Conservation (phyloP, 1,140 invertebrate genomes). For the Solen grandis region DNA sequence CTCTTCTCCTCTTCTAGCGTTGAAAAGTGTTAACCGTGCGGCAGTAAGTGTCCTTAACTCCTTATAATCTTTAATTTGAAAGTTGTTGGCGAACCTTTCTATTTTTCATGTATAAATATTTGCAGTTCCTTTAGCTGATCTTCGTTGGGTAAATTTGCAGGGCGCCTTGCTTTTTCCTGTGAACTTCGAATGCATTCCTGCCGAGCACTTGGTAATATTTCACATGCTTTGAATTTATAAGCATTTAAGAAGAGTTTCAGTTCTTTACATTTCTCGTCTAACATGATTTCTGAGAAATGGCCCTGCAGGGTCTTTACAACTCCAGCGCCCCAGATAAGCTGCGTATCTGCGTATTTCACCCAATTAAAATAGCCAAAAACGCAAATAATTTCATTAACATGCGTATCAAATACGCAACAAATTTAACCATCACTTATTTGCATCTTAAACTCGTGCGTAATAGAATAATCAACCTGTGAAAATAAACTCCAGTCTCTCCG, state of each 20-base stretch:
- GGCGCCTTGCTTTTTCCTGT: conserved; percentile 34
- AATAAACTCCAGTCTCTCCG: too few relatives aligned
- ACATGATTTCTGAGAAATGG: background rate
- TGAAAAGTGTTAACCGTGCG: conserved; percentile 45
- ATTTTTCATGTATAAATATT: conserved; percentile 39
- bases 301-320: conserved; percentile 11
- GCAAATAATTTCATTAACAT: too few relatives aligned
- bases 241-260: conserved; percentile 12
- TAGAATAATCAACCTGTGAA: too few relatives aligned
- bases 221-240: conserved; percentile 9
- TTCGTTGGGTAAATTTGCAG: conserved; percentile 26
- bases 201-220: conserved; percentile 33
- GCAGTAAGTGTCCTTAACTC: conserved; percentile 42
- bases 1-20: conserved; percentile 57
- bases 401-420: too few relatives aligned
- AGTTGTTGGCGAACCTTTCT: conserved; percentile 15
- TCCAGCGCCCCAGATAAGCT: too few relatives aligned
- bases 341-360: too few relatives aligned
- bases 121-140: conserved; percentile 33
- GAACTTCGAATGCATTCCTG: conserved; percentile 20
- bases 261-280: conserved; percentile 30
- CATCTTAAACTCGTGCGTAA: too few relatives aligned
- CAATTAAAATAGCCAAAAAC: too few relatives aligned
- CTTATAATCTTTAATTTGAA: conserved; percentile 36
- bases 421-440: too few relatives aligned